Percentiles rank a stretch among this genome's conserved stretches.
phyloP scores from a whole-genome alignment of 2,888 invertebrate species.

The Lucinisca nassula region DNA sequence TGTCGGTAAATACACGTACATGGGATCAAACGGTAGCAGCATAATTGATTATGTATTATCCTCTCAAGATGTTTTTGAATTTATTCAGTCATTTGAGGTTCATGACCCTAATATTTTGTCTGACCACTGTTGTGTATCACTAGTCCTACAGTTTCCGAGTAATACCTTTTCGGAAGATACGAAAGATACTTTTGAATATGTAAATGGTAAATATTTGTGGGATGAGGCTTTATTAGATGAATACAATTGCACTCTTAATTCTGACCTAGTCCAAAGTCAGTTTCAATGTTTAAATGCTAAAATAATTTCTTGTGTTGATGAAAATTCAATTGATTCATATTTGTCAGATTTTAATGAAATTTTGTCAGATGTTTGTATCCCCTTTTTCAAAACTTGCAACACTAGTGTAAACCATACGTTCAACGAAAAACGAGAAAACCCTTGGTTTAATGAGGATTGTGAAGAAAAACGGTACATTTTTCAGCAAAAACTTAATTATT shows the following conservation, averaged over 20 bases:
- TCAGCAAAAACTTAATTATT: constrained; percentile 1
- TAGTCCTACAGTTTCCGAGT: not conserved
- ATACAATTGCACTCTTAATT: not conserved
- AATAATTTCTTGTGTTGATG: too few species aligned
- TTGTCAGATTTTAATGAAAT: not conserved
- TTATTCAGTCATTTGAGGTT: constrained; percentile 7
- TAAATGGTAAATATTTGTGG: constrained; percentile 14
- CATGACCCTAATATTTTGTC: constrained; percentile 30
- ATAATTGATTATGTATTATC: constrained; percentile 39
- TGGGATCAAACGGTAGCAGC: constrained; percentile 16
- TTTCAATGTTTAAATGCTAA: too few species aligned
- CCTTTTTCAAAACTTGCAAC: not conserved
- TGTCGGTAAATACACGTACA: constrained; percentile 25
- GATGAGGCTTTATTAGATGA: not conserved
- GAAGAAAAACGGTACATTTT: not conserved
- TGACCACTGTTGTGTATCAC: constrained; percentile 30
- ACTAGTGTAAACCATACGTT: not conserved
- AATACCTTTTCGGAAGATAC: not conserved
- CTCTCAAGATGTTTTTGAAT: not conserved
- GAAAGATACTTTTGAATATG: not conserved
- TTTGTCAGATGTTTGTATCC: not conserved
- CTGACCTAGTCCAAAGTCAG: not conserved
- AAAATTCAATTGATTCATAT: not conserved
- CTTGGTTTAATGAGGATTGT: constrained; percentile 37
- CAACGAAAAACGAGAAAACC: not conserved